Evolutionary conservation across 2,113 vertebrate genomes (phyloP).

Genomic region (Hemicordylus capensis): DNA sequence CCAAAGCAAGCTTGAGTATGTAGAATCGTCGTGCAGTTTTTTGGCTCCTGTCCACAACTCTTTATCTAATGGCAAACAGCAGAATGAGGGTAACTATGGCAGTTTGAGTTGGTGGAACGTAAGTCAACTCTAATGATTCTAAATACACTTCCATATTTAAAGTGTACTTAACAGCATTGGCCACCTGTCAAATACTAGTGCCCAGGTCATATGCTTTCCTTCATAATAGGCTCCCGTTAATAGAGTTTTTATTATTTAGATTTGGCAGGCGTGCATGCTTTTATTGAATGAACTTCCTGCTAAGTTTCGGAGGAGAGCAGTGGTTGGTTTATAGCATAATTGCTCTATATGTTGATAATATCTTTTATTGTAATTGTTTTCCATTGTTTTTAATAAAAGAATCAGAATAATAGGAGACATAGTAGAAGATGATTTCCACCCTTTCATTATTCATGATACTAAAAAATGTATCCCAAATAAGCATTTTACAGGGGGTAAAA

Average conservation of each 20-base stretch:
- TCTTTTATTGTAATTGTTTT: slow-evolving; percentile 78
- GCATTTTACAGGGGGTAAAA: slow-evolving; percentile 58
- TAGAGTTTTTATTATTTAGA: slow-evolving; percentile 64
- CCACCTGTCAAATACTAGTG: slow-evolving; percentile 18
- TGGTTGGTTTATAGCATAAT: slow-evolving; percentile 76
- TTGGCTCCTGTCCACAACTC: rapidly evolving
- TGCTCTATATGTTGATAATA: slow-evolving; percentile 74
- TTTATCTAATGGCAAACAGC: rapidly evolving
- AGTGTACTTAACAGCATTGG: slow-evolving; percentile 26
- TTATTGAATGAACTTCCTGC: slow-evolving; percentile 75
- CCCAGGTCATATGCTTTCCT: slow-evolving; percentile 36
- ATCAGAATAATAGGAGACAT: slow-evolving; percentile 72
- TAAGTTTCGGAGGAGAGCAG: slow-evolving; percentile 70
- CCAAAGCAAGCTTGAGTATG: neutral
- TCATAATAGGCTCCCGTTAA: slow-evolving; percentile 46
- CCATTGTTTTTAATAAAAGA: slow-evolving; percentile 80
- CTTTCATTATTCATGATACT: slow-evolving; percentile 74
- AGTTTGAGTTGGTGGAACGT: neutral
- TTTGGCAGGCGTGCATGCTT: slow-evolving; percentile 64
- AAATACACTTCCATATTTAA: slow-evolving; percentile 14
- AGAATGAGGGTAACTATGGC: slow-evolving; percentile 9
- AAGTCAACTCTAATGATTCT: slow-evolving; percentile 11
- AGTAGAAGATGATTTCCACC: slow-evolving; percentile 64
- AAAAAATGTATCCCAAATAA: slow-evolving; percentile 75
- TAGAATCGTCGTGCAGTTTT: neutral